phyloP scores from a whole-genome alignment of 1,140 invertebrate genomes.

The Lepeophtheirus salmonis region DNA sequence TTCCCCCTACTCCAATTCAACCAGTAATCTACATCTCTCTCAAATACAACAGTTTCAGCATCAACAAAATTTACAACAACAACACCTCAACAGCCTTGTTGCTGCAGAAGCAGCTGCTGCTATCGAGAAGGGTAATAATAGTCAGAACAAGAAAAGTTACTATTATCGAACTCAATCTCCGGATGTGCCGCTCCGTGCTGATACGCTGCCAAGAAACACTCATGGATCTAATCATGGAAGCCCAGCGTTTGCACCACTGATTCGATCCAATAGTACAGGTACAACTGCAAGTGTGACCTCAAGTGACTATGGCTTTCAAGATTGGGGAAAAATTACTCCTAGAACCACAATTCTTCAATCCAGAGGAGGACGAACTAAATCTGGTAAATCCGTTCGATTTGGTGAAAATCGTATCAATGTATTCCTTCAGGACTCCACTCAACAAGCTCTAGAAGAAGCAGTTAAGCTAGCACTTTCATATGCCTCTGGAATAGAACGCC shows the following conservation, averaged over 20 bases:
- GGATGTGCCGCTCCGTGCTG: background rate
- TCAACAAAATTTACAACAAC: too few relatives aligned
- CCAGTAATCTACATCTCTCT: too few relatives aligned
- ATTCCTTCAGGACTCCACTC: conserved; percentile 13
- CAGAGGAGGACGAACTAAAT: background rate
- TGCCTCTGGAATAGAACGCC: background rate
- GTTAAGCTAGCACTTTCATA: conserved; percentile 9
- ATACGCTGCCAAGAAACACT: background rate
- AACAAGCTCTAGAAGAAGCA: conserved; percentile 8
- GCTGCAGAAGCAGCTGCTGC: background rate
- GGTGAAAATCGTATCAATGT: conserved; percentile 14
- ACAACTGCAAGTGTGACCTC: conserved; percentile 7
- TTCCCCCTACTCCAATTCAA: too few relatives aligned
- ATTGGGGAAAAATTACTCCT: conserved; percentile 3
- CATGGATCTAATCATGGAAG: background rate
- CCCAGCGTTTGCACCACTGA: background rate
- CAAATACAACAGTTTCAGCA: too few relatives aligned
- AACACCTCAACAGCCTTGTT: too few relatives aligned
- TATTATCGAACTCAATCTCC: too few relatives aligned
- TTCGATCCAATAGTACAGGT: background rate
- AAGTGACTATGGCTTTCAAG: conserved; percentile 11
- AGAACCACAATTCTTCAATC: conserved; percentile 1
- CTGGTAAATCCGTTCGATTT: conserved; percentile 12
- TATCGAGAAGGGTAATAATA: background rate
- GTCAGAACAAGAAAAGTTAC: too few relatives aligned